Percentiles rank a stretch among this genome's conserved stretches.
Evolutionary conservation across 1,140 invertebrate species (phyloP).

Genomic region (Penaeus indicus): DNA sequence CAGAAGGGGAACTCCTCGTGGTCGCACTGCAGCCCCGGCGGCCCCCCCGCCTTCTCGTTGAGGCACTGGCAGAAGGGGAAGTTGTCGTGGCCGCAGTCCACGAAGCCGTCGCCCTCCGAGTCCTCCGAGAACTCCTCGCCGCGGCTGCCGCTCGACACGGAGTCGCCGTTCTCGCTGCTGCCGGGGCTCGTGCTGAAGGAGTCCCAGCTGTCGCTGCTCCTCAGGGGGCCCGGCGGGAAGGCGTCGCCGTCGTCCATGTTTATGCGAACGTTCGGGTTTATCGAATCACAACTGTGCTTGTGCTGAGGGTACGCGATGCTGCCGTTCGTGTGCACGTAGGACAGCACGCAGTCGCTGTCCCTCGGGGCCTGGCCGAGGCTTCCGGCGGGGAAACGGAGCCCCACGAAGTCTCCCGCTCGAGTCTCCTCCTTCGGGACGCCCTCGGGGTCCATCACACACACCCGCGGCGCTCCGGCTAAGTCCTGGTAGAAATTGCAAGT

Average conservation of each 20-base stretch:
- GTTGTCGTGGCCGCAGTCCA: slow-evolving; percentile 34
- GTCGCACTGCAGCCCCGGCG: slow-evolving; percentile 1
- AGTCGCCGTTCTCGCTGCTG: background rate
- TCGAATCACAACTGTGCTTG: no score
- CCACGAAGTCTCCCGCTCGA: background rate
- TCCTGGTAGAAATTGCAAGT: no score
- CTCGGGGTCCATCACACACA: no score
- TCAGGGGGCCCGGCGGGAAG: background rate
- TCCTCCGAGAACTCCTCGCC: background rate
- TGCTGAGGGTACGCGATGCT: no score
- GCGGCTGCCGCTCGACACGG: background rate
- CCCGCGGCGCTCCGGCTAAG: no score
- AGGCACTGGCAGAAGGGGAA: slow-evolving; percentile 17
- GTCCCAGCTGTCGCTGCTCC: slow-evolving; percentile 7
- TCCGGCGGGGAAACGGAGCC: no score
- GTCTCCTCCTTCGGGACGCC: background rate
- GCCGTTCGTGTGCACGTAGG: no score
- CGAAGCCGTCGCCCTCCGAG: background rate
- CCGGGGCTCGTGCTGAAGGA: slow-evolving; percentile 13
- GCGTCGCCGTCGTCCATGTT: no score
- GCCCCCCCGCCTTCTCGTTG: slow-evolving; percentile 9
- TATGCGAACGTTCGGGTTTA: no score
- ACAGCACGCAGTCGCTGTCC: no score
- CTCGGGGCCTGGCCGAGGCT: no score
- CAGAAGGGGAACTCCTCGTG: slow-evolving; percentile 51